These are phyloP conservation scores for Cladorhizidae sp. DNA, from an alignment of 37 sponge, comb jelly and placozoan species.

Conservation along the genomic window DNA sequence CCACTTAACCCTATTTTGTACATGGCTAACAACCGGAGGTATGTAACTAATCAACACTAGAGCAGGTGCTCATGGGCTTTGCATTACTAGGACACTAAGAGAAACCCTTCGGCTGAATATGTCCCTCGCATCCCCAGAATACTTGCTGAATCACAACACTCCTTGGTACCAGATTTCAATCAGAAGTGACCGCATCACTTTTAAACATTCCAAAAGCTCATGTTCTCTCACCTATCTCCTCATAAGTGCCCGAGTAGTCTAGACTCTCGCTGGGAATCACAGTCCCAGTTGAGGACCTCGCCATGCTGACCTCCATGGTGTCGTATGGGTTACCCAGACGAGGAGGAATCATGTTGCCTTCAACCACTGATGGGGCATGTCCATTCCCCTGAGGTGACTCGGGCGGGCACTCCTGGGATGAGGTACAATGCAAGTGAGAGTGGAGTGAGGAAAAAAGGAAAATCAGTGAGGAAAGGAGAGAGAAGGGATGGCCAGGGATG, in stretches of 20 bases:
- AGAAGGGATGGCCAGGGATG: background rate
- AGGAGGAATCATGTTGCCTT: background rate
- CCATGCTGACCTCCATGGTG: constrained; percentile 20
- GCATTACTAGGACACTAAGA: too few species aligned
- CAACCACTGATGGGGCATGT: background rate
- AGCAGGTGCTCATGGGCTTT: too few species aligned
- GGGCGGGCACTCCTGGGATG: background rate
- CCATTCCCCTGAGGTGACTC: background rate
- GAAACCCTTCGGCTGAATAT: too few species aligned
- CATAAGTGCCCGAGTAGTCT: constrained; percentile 11
- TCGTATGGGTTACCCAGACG: constrained; percentile 48
- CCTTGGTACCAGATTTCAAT: too few species aligned
- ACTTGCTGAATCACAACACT: too few species aligned
- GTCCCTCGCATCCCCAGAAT: too few species aligned
- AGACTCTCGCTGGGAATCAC: background rate
- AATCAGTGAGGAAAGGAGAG: too few species aligned
- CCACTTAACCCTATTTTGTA: too few species aligned
- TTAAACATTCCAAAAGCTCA: too few species aligned
- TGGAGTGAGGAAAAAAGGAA: background rate
- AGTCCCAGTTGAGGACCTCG: background rate
- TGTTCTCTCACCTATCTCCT: background rate
- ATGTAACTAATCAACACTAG: too few species aligned
- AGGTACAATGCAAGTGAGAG: background rate
- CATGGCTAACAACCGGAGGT: too few species aligned
- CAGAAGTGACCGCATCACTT: too few species aligned